Percentiles rank a stretch among this genome's conserved stretches.
phyloP scores from a whole-genome alignment of 2,797 vertebrate species.

The Sebastes iracundus region DNA sequence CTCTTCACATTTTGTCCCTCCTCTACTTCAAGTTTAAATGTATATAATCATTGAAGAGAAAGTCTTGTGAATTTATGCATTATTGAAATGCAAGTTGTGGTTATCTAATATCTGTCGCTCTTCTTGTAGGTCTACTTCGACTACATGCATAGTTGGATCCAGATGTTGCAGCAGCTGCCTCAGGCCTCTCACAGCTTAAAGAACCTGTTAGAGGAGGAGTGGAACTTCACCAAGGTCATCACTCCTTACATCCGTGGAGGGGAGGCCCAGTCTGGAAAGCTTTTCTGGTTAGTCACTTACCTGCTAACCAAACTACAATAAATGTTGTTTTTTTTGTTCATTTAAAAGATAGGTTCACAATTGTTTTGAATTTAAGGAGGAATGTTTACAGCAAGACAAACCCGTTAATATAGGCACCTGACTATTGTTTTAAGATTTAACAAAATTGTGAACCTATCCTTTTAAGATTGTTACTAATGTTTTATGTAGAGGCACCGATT shows the following conservation, averaged over 20 bases:
- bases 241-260: constrained; percentile 97
- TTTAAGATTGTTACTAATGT: background rate
- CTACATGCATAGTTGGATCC: constrained; percentile 99
- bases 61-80: background rate
- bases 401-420: background rate
- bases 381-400: background rate
- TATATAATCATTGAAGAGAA: background rate
- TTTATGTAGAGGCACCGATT: background rate
- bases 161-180: constrained; percentile 98
- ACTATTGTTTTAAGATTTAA: background rate
- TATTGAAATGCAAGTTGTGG: background rate
- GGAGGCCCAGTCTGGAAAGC: constrained; percentile 96
- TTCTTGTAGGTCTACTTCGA: constrained; percentile 94
- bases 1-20: background rate
- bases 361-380: background rate
- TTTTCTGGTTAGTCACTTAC: constrained; percentile 89
- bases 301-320: background rate
- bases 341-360: background rate
- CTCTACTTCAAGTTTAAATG: background rate
- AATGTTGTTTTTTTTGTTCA: background rate
- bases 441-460: background rate
- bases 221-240: constrained; percentile 99
- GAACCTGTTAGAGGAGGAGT: constrained; percentile 97
- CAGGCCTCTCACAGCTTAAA: constrained; percentile 99
- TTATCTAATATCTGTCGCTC: background rate